Evolutionary conservation across 30 jellyfish, hydroid and myxozoan genomes (phyloP).

Genomic region (Euphysa ruthae): DNA sequence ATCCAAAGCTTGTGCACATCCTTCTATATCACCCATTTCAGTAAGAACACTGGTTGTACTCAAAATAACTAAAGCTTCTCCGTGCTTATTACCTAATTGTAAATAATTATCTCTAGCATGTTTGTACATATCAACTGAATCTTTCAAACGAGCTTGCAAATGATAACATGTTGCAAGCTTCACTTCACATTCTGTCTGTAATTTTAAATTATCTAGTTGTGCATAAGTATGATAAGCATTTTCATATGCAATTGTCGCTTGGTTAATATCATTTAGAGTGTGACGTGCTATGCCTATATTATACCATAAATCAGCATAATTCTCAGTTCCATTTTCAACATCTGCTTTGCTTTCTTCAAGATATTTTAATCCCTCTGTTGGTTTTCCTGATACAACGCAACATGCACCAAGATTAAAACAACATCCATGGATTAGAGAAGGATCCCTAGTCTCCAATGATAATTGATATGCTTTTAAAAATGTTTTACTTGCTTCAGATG

Average conservation of each 20-base stretch:
- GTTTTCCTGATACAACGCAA: slow-evolving; percentile 64
- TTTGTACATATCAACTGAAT: slow-evolving; percentile 32
- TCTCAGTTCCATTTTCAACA: slow-evolving; percentile 63
- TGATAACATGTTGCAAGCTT: slow-evolving; percentile 76
- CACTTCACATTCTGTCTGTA: slow-evolving; percentile 49
- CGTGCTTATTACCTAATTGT: slow-evolving; percentile 32
- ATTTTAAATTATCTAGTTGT: slow-evolving; percentile 10
- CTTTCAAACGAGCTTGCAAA: slow-evolving; percentile 25
- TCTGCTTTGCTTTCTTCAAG: slow-evolving; percentile 48
- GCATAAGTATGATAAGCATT: slow-evolving; percentile 50
- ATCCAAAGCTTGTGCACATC: slow-evolving; percentile 67
- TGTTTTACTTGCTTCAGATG: slow-evolving; percentile 52
- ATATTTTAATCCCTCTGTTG: slow-evolving; percentile 53
- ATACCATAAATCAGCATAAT: slow-evolving; percentile 69
- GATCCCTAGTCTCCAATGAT: slow-evolving; percentile 50
- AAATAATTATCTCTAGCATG: slow-evolving; percentile 45
- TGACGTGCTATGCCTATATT: slow-evolving; percentile 78
- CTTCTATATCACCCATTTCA: slow-evolving; percentile 57
- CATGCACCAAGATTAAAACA: slow-evolving; percentile 85
- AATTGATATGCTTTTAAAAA: slow-evolving; percentile 47
- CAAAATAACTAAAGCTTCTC: slow-evolving; percentile 41
- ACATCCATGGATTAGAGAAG: slow-evolving; percentile 52
- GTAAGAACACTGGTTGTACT: slow-evolving; percentile 43
- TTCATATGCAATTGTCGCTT: slow-evolving; percentile 62
- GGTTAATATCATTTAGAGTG: slow-evolving; percentile 43